phyloP scores from a whole-genome alignment of 2,888 invertebrate species.

The Ectropis crepuscularia region DNA sequence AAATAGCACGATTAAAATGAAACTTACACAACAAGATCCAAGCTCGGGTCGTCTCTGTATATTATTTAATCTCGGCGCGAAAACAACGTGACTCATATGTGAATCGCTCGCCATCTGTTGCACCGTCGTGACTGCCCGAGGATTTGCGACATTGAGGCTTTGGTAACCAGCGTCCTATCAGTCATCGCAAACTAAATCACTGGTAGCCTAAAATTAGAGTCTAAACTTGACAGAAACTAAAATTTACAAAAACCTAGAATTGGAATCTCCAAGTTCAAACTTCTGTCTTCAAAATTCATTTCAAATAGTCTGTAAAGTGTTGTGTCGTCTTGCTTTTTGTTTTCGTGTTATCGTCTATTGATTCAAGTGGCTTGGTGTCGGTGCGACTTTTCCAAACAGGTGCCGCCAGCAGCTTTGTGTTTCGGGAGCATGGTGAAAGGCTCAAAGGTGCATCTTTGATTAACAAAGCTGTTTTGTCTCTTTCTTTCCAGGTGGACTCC shows the following conservation, averaged over 20 bases:
- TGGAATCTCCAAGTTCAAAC: constrained; percentile 11
- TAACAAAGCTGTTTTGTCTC: constrained; percentile 75
- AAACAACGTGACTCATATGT: constrained; percentile 61
- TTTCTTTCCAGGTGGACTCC: constrained; percentile 77
- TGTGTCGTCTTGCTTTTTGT: constrained; percentile 44
- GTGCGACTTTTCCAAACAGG: constrained; percentile 66
- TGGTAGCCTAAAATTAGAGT: no score
- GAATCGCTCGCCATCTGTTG: constrained; percentile 67
- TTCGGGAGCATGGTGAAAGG: constrained; percentile 64
- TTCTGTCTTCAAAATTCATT: constrained; percentile 10
- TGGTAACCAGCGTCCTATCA: constrained; percentile 26
- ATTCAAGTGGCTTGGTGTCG: constrained; percentile 62
- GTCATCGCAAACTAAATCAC: constrained; percentile 9
- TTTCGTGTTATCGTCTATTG: constrained; percentile 53
- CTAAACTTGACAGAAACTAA: no score
- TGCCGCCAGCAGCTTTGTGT: constrained; percentile 48
- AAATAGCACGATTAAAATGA: no score
- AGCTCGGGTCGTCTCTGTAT: constrained; percentile 28
- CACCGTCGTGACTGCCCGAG: constrained; percentile 56
- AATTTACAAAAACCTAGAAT: constrained; percentile 10
- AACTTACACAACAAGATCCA: constrained; percentile 20
- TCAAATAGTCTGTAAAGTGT: constrained; percentile 28
- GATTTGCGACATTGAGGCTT: constrained; percentile 40
- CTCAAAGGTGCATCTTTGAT: constrained; percentile 56
- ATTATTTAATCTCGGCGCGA: constrained; percentile 43